Percentiles rank a stretch among this genome's conserved stretches.
Conservation (phyloP, 1,140 invertebrate species). For the Rhagoletis zephyria region DNA sequence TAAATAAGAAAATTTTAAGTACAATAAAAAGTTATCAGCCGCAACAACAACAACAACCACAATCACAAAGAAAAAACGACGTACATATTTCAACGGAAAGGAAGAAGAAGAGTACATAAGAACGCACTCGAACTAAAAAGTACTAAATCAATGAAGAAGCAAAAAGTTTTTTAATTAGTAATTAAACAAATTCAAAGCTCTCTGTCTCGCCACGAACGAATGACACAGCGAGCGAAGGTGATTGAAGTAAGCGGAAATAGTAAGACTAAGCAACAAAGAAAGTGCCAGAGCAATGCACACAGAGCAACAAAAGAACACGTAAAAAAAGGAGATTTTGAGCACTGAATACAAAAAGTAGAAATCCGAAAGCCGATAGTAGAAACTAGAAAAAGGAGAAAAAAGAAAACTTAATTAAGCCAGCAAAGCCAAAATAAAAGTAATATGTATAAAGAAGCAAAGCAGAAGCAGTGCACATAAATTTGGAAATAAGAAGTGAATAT, state of each 20-base stretch:
- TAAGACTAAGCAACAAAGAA: constrained; percentile 27
- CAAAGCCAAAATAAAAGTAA: constrained; percentile 49
- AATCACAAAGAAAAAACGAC: constrained; percentile 43
- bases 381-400: neutral
- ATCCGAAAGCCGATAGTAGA: neutral
- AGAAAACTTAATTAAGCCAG: constrained; percentile 18
- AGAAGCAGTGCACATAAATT: constrained; percentile 34
- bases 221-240: neutral
- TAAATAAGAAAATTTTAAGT: constrained; percentile 69
- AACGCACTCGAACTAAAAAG: constrained; percentile 3
- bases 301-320: neutral
- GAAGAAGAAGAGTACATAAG: neutral
- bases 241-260: constrained; percentile 40
- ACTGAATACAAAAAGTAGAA: constrained; percentile 35
- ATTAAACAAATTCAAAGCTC: constrained; percentile 47
- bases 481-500: constrained; percentile 22
- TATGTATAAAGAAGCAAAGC: neutral
- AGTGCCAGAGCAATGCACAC: constrained; percentile 13
- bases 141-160: constrained; percentile 20
- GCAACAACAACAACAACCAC: constrained; percentile 37
- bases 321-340: constrained; percentile 37
- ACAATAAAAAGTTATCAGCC: constrained; percentile 60
- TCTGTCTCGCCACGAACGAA: neutral
- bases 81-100: constrained; percentile 27
- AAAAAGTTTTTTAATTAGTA: constrained; percentile 42